Evolutionary conservation across 2,113 vertebrate genomes (phyloP).

Genomic region (Talpa occidentalis): DNA sequence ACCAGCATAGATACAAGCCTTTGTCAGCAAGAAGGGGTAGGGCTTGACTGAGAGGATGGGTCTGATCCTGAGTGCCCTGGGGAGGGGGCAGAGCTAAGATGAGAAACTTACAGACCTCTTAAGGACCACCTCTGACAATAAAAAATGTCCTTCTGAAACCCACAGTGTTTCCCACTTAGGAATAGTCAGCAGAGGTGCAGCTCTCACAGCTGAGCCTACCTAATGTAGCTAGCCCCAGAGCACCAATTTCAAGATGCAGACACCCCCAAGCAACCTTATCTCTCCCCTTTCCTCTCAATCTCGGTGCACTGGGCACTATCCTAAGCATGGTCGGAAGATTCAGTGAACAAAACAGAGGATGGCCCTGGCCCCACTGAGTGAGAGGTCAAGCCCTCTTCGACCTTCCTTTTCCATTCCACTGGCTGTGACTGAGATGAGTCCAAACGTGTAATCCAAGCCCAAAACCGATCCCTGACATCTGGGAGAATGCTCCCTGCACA

Average conservation of each 20-base stretch:
- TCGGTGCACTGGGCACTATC: not conserved
- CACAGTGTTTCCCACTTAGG: not conserved
- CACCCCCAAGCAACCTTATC: not conserved
- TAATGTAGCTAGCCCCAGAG: not conserved
- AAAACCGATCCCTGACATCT: too few relatives aligned
- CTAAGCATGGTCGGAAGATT: not conserved
- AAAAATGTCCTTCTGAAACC: not conserved
- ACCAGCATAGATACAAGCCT: not conserved
- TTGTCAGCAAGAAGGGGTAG: not conserved
- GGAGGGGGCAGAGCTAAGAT: not conserved
- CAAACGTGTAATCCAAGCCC: not conserved
- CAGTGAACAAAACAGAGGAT: not conserved
- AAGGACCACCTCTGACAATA: not conserved
- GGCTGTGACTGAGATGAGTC: not conserved
- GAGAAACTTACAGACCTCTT: not conserved
- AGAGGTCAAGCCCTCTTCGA: not conserved
- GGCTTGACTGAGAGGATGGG: too few relatives aligned
- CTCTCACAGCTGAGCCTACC: not conserved
- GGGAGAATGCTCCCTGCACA: not conserved
- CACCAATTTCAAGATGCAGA: not conserved
- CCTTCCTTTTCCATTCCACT: not conserved
- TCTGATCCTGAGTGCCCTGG: not conserved
- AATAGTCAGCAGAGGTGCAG: not conserved
- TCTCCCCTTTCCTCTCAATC: not conserved
- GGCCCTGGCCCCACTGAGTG: not conserved